These are phyloP conservation scores for Pelodytes ibericus DNA, from an alignment of 2,797 vertebrate species.

Conservation along the genomic window DNA sequence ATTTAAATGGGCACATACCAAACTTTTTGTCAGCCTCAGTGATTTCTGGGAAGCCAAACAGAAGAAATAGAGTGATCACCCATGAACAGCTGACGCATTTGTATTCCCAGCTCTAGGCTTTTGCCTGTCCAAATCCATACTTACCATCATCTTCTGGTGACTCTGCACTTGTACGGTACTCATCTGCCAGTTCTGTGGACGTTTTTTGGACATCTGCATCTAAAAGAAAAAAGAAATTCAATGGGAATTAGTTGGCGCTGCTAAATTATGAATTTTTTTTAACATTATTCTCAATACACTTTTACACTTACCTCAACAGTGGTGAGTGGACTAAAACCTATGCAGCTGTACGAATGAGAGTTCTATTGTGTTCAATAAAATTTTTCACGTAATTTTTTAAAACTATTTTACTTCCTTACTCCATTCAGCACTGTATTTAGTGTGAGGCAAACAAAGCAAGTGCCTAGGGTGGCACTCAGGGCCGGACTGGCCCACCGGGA, in stretches of 20 bases:
- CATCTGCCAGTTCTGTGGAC: background rate
- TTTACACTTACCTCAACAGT: no score
- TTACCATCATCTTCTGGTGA: background rate
- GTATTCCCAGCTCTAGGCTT: background rate
- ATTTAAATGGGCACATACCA: slow-evolving; percentile 38
- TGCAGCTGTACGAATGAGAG: no score
- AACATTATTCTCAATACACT: no score
- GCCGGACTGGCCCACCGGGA: no score
- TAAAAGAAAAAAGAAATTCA: background rate
- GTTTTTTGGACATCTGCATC: background rate
- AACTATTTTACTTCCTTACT: no score
- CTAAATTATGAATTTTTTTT: no score
- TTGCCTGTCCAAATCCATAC: background rate
- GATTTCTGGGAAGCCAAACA: slow-evolving; percentile 15
- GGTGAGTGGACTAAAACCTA: no score
- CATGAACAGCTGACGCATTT: background rate
- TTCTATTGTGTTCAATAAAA: no score
- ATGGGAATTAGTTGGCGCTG: background rate
- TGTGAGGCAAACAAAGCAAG: no score
- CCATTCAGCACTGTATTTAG: no score
- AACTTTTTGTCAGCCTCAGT: slow-evolving; percentile 20
- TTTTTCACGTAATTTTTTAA: no score
- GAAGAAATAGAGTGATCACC: background rate
- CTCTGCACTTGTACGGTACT: background rate
- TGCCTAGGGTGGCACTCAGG: no score